A percentile compares a stretch with the other conserved stretches of the same genome.
Evolutionary conservation across 2,888 invertebrate species (phyloP).

Genomic region (Drosophila fulvimacula): DNA sequence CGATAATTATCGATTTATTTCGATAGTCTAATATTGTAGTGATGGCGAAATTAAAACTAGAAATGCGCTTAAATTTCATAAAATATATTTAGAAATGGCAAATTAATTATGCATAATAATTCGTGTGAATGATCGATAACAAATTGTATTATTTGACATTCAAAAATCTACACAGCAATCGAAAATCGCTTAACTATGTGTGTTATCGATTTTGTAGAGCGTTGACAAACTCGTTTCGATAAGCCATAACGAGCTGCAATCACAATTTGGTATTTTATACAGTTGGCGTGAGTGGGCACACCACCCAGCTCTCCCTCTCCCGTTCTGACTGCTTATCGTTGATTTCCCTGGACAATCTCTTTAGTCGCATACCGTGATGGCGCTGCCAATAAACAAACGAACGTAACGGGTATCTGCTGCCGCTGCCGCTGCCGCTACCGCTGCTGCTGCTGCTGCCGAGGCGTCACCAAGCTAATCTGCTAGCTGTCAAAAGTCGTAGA

Average conservation of each 20-base stretch:
- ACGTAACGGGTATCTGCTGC: constrained; percentile 10
- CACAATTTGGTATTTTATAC: constrained; percentile 9
- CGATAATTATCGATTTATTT: too few species aligned
- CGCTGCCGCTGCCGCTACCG: constrained; percentile 17
- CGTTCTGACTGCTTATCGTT: constrained; percentile 19
- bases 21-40: too few species aligned
- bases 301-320: background rate
- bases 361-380: constrained; percentile 29
- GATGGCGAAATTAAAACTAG: too few species aligned
- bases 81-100: too few species aligned
- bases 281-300: background rate
- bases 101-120: too few species aligned
- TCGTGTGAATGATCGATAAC: too few species aligned
- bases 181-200: background rate
- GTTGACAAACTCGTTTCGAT: constrained; percentile 14
- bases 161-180: background rate
- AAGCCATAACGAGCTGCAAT: constrained; percentile 28
- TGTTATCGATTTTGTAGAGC: constrained; percentile 15
- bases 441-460: constrained; percentile 48
- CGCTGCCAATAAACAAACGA: constrained; percentile 26
- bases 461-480: constrained; percentile 74
- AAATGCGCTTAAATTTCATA: background rate
- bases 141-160: too few species aligned
- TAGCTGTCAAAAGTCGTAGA: constrained; percentile 74
- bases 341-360: constrained; percentile 64